phyloP scores from a whole-genome alignment of 2,797 vertebrate species.

The Melanotaenia pygmaea region DNA sequence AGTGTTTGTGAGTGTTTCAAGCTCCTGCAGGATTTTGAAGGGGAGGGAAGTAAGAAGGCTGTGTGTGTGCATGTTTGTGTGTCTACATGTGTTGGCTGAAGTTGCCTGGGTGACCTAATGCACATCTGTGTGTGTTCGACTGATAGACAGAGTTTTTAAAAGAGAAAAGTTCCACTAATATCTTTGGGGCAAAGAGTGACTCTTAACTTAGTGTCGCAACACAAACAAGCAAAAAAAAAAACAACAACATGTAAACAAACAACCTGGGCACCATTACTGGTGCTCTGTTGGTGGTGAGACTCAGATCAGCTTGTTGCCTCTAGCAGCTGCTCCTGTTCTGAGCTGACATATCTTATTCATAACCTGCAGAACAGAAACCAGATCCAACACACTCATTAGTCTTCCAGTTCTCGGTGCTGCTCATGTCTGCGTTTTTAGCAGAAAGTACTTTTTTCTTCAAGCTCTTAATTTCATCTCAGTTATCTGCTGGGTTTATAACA shows the following conservation, averaged over 20 bases:
- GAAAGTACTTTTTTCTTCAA: neutral
- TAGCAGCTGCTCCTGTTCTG: constrained; percentile 62
- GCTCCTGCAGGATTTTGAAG: constrained; percentile 49
- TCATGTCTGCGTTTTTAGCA: constrained; percentile 2
- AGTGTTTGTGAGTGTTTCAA: constrained; percentile 66
- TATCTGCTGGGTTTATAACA: no score
- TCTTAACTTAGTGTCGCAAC: neutral
- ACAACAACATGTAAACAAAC: neutral
- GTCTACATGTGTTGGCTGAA: constrained; percentile 59
- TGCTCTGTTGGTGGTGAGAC: constrained; percentile 1
- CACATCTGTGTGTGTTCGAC: constrained; percentile 68
- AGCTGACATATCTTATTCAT: constrained; percentile 69
- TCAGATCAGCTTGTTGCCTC: constrained; percentile 21
- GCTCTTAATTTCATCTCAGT: no score
- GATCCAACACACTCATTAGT: constrained; percentile 32
- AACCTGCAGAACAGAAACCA: constrained; percentile 52
- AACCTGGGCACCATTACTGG: neutral
- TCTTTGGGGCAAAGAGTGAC: neutral
- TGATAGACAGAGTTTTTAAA: constrained; percentile 24
- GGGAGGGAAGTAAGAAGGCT: neutral
- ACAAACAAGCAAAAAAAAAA: neutral
- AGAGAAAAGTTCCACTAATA: constrained; percentile 29
- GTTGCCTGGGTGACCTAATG: constrained; percentile 72
- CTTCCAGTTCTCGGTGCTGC: constrained; percentile 11
- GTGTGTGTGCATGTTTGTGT: constrained; percentile 16